A percentile compares a stretch with the other conserved stretches of the same genome.
phyloP scores from a whole-genome alignment of 2,113 vertebrate genomes.

The Beaufortia kweichowensis region DNA sequence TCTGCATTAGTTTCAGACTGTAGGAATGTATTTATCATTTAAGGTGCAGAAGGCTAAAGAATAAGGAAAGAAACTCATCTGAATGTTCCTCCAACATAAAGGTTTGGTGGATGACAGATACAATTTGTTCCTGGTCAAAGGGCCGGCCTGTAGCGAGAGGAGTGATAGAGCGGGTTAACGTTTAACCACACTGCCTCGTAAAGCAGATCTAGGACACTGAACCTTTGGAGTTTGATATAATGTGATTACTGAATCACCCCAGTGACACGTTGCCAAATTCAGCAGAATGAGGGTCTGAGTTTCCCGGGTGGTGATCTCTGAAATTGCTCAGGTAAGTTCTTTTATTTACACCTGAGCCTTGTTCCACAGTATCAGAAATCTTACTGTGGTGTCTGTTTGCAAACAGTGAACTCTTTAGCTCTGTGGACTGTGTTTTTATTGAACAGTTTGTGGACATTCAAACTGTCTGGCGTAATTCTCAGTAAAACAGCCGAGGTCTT shows the following conservation, averaged over 20 bases:
- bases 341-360: conserved; percentile 3
- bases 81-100: too few relatives aligned
- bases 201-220: conserved; percentile 88
- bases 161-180: conserved; percentile 89
- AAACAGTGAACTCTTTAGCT: too few relatives aligned
- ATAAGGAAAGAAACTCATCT: too few relatives aligned
- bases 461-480: background rate
- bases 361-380: background rate
- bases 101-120: too few relatives aligned
- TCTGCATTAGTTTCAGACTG: too few relatives aligned
- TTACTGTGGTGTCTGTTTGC: background rate
- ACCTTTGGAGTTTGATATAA: conserved; percentile 99
- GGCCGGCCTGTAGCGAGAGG: conserved; percentile 70
- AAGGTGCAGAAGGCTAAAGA: too few relatives aligned
- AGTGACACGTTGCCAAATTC: conserved; percentile 83
- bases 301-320: conserved; percentile 84
- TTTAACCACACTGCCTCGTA: conserved; percentile 88
- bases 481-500: too few relatives aligned
- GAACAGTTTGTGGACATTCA: background rate
- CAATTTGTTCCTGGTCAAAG: conserved; percentile 82
- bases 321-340: conserved; percentile 84
- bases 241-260: conserved; percentile 84
- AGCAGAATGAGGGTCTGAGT: conserved; percentile 85
- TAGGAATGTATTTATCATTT: too few relatives aligned
- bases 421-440: background rate